Evolutionary conservation across 2,113 vertebrate species (phyloP), one percentile per base, ranked within the genome.

Genomic region (Limnothrissa miodon): DNA sequence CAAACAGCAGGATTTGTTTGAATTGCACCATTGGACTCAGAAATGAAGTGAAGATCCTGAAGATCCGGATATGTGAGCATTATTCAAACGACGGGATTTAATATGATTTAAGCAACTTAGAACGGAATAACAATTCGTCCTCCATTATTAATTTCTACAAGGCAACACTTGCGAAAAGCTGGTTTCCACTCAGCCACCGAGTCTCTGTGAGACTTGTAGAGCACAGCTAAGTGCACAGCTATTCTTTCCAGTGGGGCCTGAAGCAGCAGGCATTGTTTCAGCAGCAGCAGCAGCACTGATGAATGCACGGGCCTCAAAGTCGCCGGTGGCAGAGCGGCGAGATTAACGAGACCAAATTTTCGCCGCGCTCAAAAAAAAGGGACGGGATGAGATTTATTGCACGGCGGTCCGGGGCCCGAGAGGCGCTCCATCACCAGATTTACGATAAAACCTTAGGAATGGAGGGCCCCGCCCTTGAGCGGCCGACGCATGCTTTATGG

Each of bases 271-370:
- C 92, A 88, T 90, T 90, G 91, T 91, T 90, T 87, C 85, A 83
- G 85, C 84, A 82, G 85, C 88, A 89, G 91, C 81, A 89, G 85
- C 88, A 89, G 91, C 81, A 89, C 89, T 95, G 94, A 95, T 93
- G 90, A 92, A 94, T 94, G 92, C 80, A 21, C 56, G 87, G 89
- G 87, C 92, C 90, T 91, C 89, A 92, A 92, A 93, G 92, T 92
- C 91, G 91, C 93, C 92, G 53, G 90, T 92, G 92, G 93, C 92
- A 90, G 89, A 88, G 87, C 70, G 80, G 88, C 10, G 91, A 95
- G 93, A 95, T 95, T 94, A 94, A 95, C 93, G 93, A 94, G 93
- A 92, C 81, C 1, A 85, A 91, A 93, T 94, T 93, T 93, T 91
- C 79, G 45, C 85, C 83, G 89, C 89, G 90, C 90, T n/a, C 89